Evolutionary conservation across 2,888 invertebrate genomes (phyloP), one percentile per base, ranked within the genome.

Genomic region (Andrena fulva): DNA sequence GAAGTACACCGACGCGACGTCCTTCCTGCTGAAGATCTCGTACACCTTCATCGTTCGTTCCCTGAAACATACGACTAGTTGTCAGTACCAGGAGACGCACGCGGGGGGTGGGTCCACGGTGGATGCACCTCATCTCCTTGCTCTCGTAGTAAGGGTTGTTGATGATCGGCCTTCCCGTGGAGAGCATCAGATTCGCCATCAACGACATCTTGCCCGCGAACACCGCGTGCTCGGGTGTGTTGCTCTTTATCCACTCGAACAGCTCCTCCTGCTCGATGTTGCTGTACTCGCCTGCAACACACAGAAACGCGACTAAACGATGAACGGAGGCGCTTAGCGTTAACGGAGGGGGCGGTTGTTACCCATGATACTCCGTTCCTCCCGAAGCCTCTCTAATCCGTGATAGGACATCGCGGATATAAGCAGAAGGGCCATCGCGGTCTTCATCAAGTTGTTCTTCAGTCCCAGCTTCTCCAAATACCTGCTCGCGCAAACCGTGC

Each of bases 71-170:
- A 59, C 60, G 74, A 68, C 35, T 5, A 33, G 60, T 52, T 35
- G 35, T 71, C n/a, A 20, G 50, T 66, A 66, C 20, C 2, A 29
- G 12, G 6, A 20, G 0, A 27, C 8, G 20, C 29, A 0, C 1
- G 3, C 2, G 0, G 3, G 0, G 8, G 7, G 2, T 59, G 4
- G 20, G 10, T n/a, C 1, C n/a, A 1, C 33, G 2, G 7, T 10
- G 50, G 33, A 64, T 12, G 54, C 66, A 97, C 97, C 97, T 96
- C 85, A 98, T 96, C 70, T 96, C 96, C 42, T 95, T 95, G 93
- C 97, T 96, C 93, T 98, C 98, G 91, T 98, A 97, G 91, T 98
- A 98, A 0, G 98, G 98, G 94, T 98, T 98, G 84, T 97, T 97
- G 0, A 97, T 96, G 64, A 98, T 96, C 0, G 98, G 97, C 35